phyloP scores from a whole-genome alignment of 2,888 invertebrate species.

The Trilocha varians region DNA sequence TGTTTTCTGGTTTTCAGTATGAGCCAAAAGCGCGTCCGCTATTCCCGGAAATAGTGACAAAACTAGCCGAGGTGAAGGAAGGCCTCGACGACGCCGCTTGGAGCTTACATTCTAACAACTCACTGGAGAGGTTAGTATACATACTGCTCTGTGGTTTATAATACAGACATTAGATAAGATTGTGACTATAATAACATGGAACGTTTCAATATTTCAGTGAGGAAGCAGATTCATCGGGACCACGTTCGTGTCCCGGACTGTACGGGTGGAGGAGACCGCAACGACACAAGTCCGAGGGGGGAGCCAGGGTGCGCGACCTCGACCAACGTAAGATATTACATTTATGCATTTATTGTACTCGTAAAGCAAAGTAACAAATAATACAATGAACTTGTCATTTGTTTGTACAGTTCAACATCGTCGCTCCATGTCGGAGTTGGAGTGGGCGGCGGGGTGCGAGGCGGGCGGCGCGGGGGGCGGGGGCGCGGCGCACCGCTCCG shows the following conservation, averaged over 20 bases:
- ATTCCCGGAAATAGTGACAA: constrained; percentile 85
- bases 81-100: constrained; percentile 54
- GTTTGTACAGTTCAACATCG: constrained; percentile 75
- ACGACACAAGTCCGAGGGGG: constrained; percentile 45
- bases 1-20: constrained; percentile 82
- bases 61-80: constrained; percentile 76
- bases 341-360: background rate
- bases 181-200: too few species aligned
- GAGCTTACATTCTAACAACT: constrained; percentile 45
- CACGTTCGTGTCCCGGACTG: constrained; percentile 58
- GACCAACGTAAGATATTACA: constrained; percentile 28
- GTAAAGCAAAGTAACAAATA: background rate
- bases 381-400: background rate
- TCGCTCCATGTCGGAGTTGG: constrained; percentile 82
- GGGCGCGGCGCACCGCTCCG: constrained; percentile 26
- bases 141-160: too few species aligned
- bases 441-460: constrained; percentile 51
- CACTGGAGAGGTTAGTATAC: constrained; percentile 47
- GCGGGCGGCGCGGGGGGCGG: constrained; percentile 23
- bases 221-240: constrained; percentile 54
- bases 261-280: constrained; percentile 52
- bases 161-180: too few species aligned
- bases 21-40: constrained; percentile 91
- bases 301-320: constrained; percentile 28
- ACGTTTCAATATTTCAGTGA: constrained; percentile 35